Evolutionary conservation across 2,113 vertebrate species (phyloP).

Genomic region (Nyctereutes procyonoides): DNA sequence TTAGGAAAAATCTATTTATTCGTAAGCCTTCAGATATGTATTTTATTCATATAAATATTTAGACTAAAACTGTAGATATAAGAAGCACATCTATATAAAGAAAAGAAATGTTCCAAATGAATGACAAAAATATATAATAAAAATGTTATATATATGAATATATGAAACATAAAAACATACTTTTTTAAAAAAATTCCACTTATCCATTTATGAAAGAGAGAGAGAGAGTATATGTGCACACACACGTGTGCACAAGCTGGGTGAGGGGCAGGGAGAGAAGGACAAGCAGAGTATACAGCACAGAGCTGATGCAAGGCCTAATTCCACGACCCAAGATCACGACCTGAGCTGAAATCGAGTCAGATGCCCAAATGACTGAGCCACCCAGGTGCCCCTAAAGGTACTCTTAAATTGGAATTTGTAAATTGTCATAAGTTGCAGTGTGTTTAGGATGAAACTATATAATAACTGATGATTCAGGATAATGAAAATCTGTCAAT

Average conservation of each 20-base stretch:
- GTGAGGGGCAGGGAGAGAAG: not conserved
- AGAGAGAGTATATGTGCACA: not conserved
- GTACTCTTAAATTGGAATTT: not conserved
- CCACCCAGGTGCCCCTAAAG: not conserved
- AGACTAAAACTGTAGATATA: not conserved
- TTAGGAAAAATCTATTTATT: not conserved
- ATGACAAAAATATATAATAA: not conserved
- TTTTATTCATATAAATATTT: slow-evolving; percentile 20
- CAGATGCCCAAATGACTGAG: not conserved
- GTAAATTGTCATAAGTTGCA: not conserved
- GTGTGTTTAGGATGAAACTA: not conserved
- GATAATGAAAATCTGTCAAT: not conserved
- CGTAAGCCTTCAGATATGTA: not conserved
- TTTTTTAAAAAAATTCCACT: not conserved
- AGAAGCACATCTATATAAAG: not conserved
- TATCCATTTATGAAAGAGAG: not conserved
- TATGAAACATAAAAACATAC: not conserved
- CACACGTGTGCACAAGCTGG: too few relatives aligned
- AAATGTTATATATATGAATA: not conserved
- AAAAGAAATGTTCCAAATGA: not conserved
- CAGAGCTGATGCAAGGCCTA: not conserved
- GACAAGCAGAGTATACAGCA: not conserved
- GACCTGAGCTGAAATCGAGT: not conserved
- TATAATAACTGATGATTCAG: not conserved
- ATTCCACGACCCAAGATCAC: not conserved